Evolutionary conservation across 2,888 invertebrate species (phyloP), one percentile per base, ranked within the genome.

Genomic region (Drosophila macrospina): DNA sequence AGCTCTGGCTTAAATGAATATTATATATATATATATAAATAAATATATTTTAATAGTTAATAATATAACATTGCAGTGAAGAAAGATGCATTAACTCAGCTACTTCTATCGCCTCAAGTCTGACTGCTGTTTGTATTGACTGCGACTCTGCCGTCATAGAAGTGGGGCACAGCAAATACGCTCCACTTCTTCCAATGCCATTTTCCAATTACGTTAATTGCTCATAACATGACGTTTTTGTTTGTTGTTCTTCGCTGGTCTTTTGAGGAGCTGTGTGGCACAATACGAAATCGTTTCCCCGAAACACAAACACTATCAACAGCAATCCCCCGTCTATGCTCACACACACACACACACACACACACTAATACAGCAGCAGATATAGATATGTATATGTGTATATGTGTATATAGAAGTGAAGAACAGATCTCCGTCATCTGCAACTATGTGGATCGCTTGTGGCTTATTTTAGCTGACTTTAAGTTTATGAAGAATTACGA

Each of bases 121-220:
- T 34, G 34, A 37, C 26, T 45, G 36, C 11, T n/a, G 26, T 42
- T 41, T 39, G 26, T 16, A 32, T 15, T 39, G 13, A 45, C 36
- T 28, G 30, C 36, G 36, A 2, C 34, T 11, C 3, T 16, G 36
- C 16, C 45, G 16, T 8, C 7, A 39, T 42, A 37, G 39, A 74
- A 59, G 42, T 73, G 45, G 75, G 39, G 56, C 75, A 74, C 55
- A 54, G 44, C 20, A 55, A 26, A 51, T 48, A 39, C 54, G 57
- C 51, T 74, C 51, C 55, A 69, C 42, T 69, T 74, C 45, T 47
- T 52, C 55, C 69, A 73, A 67, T 72, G 78, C 73, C 69, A 65
- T 77, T 85, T 83, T 87, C 69, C 83, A 83, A 83, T 87, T 85
- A 83, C 86, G 88, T 74, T 79, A 85, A 87, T 83, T 82, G 83